phyloP scores from a whole-genome alignment of 2,797 vertebrate genomes.

The Novumbra hubbsi region DNA sequence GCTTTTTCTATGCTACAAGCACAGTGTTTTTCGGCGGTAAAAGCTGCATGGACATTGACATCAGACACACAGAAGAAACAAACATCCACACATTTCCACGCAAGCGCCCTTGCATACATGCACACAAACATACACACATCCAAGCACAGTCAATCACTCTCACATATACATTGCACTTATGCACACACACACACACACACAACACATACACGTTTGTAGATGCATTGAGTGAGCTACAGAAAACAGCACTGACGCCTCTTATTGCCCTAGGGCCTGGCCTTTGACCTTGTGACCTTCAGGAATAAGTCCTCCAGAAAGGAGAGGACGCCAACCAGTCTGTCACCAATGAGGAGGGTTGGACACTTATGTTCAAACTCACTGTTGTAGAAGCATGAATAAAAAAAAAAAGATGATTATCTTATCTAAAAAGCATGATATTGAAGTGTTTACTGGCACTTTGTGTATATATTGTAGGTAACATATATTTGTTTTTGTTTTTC shows the following conservation, averaged over 20 bases:
- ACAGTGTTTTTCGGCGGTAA: conserved; percentile 24
- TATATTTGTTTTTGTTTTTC: conserved; percentile 61
- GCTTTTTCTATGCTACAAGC: conserved; percentile 15
- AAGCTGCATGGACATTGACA: conserved; percentile 18
- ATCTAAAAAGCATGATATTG: conserved; percentile 86
- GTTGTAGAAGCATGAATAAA: conserved; percentile 77
- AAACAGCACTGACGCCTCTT: conserved; percentile 40
- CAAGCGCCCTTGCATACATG: conserved; percentile 7
- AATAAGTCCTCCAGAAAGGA: conserved; percentile 59
- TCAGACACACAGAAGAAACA: conserved; percentile 4
- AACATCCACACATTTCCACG: conserved; percentile 13
- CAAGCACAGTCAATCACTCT: neutral
- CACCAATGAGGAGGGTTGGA: conserved; percentile 67
- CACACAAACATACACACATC: neutral
- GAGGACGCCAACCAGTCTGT: conserved; percentile 63
- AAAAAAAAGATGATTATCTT: conserved; percentile 70
- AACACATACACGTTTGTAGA: conserved; percentile 22
- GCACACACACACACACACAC: conserved; percentile 20
- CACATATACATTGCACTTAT: conserved; percentile 14
- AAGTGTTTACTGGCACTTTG: conserved; percentile 91
- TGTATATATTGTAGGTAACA: conserved; percentile 90
- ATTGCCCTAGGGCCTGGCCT: conserved; percentile 34
- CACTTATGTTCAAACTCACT: conserved; percentile 69
- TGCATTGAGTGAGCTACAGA: conserved; percentile 37
- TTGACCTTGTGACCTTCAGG: conserved; percentile 53